Evolutionary conservation across 2,113 vertebrate species (phyloP).

Genomic region (Psittacula cyanocephala): DNA sequence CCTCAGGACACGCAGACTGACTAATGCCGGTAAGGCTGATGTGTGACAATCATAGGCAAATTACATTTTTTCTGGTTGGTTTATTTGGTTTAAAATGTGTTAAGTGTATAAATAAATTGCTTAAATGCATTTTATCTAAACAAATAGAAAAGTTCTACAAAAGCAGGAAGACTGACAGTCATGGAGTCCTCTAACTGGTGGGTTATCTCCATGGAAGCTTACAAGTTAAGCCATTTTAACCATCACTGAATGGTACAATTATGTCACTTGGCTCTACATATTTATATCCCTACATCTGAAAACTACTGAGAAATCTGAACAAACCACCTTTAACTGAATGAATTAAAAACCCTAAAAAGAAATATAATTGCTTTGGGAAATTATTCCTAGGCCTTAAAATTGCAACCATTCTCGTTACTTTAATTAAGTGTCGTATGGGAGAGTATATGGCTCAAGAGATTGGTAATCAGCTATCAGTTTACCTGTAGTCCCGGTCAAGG

Average conservation of each 20-base stretch:
- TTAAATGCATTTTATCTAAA: conserved; percentile 38
- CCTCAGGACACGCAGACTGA: conserved; percentile 32
- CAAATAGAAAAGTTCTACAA: conserved; percentile 13
- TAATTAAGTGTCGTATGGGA: not conserved
- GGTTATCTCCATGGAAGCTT: not conserved
- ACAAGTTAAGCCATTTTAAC: not conserved
- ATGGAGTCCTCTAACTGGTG: not conserved
- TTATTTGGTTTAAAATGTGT: conserved; percentile 67
- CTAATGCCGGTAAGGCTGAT: conserved; percentile 26
- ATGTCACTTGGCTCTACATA: conserved; percentile 6
- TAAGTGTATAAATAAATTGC: conserved; percentile 65
- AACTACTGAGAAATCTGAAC: not conserved
- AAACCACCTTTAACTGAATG: not conserved
- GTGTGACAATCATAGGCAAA: conserved; percentile 55
- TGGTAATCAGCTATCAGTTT: not conserved
- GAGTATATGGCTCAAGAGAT: not conserved
- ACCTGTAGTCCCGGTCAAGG: not conserved
- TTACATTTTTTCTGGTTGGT: conserved; percentile 38
- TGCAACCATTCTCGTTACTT: not conserved
- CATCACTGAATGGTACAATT: conserved; percentile 1
- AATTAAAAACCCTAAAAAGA: not conserved
- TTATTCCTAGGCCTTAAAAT: not conserved
- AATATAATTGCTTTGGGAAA: not conserved
- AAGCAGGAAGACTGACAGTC: conserved; percentile 12
- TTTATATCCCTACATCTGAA: not conserved